Evolutionary conservation across 2,113 vertebrate species (phyloP), one percentile per base, ranked within the genome.

Genomic region (Saccopteryx bilineata): DNA sequence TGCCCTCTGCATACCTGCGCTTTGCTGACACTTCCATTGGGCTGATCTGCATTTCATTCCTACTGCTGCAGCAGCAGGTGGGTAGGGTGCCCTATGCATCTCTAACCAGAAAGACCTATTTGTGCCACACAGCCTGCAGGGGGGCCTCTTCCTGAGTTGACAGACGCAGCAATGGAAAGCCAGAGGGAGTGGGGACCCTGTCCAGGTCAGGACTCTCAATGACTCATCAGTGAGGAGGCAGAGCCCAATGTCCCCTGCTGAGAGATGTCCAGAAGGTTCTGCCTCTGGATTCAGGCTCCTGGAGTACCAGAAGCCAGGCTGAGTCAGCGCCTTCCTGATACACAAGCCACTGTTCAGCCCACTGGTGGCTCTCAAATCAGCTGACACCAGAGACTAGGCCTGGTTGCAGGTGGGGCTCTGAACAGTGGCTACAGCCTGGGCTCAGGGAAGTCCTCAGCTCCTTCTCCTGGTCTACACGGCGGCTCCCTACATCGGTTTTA

Each of bases 11-110:
- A 4, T 1, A 12, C 60, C n/a, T 15, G 15, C 2, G 4, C 18
- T 2, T n/a, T 6, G 18, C 2, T 3, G 61, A 18, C 0, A 0
- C 61, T 58, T 13, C 50, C 15, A 4, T 48, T 5, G 7, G 11
- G 14, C 31, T 6, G 21, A 56, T 76, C 15, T 61, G 33, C 1
- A 33, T 54, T 21, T 24, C 46, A 7, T 23, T 69, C 60, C 24
- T 10, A 26, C 24, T 13, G 28, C 39, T 15, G 39, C 76, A 23
- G n/a, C 31, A 28, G n/a, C 19, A 61, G 7, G 15, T 48, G 46
- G 46, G 72, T 7, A 9, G 33, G 50, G 39, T 1, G 1, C 33
- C 9, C 33, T 15, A 46, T 24, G 8, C 8, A 12, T 75, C n/a
- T 65, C 26, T 71, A 14, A 21, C 31, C 65, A 15, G 50, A 24